Conservation (phyloP, 2,113 vertebrate species). For the Falco punctatus region DNA sequence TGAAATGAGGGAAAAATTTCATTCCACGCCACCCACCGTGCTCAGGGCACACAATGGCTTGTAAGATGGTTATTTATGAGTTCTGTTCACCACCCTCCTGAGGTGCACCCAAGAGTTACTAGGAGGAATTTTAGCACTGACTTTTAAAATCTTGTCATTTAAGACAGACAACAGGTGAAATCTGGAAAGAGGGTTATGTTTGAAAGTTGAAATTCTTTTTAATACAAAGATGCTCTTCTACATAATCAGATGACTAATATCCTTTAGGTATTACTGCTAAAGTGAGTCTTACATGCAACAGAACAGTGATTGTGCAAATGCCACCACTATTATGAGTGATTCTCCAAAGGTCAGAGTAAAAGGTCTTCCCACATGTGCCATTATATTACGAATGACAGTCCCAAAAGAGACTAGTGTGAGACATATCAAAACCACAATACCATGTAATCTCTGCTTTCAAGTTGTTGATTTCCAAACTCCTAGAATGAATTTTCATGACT, state of each 20-base stretch:
- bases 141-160: background rate
- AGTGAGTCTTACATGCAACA: slow-evolving; percentile 43
- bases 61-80: background rate
- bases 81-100: background rate
- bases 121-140: background rate
- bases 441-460: background rate
- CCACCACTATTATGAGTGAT: slow-evolving; percentile 16
- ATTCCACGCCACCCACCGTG: background rate
- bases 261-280: slow-evolving; percentile 19
- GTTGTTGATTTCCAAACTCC: background rate
- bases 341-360: slow-evolving; percentile 44
- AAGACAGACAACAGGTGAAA: background rate
- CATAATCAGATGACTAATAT: slow-evolving; percentile 54
- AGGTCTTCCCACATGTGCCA: slow-evolving; percentile 3
- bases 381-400: background rate
- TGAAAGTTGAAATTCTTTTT: slow-evolving; percentile 1
- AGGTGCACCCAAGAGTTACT: background rate
- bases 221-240: background rate
- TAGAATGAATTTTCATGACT: background rate
- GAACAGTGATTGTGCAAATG: slow-evolving; percentile 37
- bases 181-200: background rate
- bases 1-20: background rate
- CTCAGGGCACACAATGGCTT: background rate
- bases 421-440: background rate
- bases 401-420: background rate